These are phyloP conservation scores for Microcaecilia unicolor DNA, from an alignment of 2,797 vertebrate species.

Conservation along the genomic window DNA sequence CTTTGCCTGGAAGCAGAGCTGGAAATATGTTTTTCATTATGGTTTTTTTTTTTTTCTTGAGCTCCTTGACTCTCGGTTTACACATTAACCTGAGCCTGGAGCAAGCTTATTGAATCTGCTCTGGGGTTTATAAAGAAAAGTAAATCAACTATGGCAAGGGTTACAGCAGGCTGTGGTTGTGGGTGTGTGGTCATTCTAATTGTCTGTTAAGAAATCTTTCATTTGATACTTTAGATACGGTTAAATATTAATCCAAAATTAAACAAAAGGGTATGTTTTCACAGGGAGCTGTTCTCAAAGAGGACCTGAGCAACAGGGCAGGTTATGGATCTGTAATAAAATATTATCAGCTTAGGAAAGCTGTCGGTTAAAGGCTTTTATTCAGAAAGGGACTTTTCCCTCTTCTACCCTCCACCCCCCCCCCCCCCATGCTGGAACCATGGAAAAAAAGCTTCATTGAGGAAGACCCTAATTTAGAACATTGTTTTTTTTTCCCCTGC, in stretches of 20 bases:
- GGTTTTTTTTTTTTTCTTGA: constrained; percentile 7
- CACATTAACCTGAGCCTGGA: constrained; percentile 11
- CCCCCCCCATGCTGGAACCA: no score
- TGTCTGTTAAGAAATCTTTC: constrained; percentile 26
- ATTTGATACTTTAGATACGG: constrained; percentile 19
- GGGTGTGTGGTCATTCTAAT: constrained; percentile 21
- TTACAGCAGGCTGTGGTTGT: constrained; percentile 8
- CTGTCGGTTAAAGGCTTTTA: no score
- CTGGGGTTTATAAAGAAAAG: constrained; percentile 16
- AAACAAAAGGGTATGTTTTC: constrained; percentile 20
- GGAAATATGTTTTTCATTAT: not conserved
- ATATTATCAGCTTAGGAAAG: no score
- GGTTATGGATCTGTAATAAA: constrained; percentile 1
- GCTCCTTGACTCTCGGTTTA: not conserved
- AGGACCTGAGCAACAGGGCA: constrained; percentile 3
- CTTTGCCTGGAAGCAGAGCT: constrained; percentile 1
- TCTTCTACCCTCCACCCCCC: no score
- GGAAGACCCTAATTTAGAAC: no score
- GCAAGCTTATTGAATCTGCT: constrained; percentile 14
- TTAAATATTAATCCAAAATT: constrained; percentile 31
- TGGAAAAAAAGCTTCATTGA: no score
- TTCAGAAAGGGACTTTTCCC: no score
- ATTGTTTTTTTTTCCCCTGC: no score
- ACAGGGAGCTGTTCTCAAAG: constrained; percentile 1
- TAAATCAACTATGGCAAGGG: constrained; percentile 19